Conservation (phyloP, 2,797 vertebrate species). For the Smutsia temminckii region DNA sequence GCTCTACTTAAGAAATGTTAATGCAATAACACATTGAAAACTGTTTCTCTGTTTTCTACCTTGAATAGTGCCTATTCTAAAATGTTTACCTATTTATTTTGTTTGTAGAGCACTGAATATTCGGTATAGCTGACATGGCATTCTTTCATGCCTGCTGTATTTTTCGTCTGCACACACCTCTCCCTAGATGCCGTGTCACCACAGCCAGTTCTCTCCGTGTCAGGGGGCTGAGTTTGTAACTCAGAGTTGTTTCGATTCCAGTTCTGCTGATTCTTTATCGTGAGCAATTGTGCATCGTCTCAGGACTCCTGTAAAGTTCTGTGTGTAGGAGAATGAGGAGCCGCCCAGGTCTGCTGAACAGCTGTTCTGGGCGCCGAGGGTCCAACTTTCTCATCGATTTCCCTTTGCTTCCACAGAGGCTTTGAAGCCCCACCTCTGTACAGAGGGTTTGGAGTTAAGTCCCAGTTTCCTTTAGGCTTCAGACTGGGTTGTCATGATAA, state of each 20-base stretch:
- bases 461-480: neutral
- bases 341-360: neutral
- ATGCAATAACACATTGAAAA: too few species aligned
- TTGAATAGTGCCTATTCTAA: neutral
- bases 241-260: conserved; percentile 7
- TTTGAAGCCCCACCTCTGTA: neutral
- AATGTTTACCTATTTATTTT: accelerated
- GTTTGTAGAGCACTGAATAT: accelerated
- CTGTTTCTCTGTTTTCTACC: accelerated
- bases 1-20: neutral
- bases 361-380: accelerated
- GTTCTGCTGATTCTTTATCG: conserved; percentile 53
- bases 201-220: conserved; percentile 51
- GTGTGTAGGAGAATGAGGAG: neutral
- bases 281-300: conserved; percentile 12
- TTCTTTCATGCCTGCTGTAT: accelerated
- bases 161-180: accelerated
- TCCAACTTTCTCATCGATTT: neutral
- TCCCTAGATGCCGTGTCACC: neutral
- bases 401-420: neutral
- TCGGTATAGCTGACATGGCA: accelerated
- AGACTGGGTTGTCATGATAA: neutral
- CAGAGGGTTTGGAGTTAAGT: neutral
- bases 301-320: neutral
- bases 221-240: neutral